Base-by-base conservation (phyloP, 2,113 vertebrate genomes). In the Sitta europaea region DNA sequence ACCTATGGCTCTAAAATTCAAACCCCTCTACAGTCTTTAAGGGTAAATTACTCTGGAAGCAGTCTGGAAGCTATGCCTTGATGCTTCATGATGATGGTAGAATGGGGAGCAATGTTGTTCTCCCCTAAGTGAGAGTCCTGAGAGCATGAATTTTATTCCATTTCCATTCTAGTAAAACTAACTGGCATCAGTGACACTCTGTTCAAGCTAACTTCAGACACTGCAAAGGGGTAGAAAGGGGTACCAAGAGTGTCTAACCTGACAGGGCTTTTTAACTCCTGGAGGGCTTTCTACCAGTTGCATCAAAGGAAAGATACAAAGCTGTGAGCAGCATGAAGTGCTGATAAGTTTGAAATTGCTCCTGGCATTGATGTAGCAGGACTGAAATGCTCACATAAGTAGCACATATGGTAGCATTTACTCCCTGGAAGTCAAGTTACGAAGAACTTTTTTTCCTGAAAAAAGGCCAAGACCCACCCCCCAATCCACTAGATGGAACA, bases 171-270 rank as follows among this genome's bases (percentile, higher is more conserved):
- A 78, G 54, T 75, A 85, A 88, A 85, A 82, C 12, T 21, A 55
- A 17, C 0, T 67, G 29, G 21, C 0, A 0, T 42, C 58, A 51
- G 13, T 22, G 16, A 20, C 24, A 33, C 24, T 38, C 24, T 13
- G 33, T 50, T 75, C 48, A 74, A 53, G 23, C 12, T 78, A 67
- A 67, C 23, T 92, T 85, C 51, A 47, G 47, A 63, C 2, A 12
- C 61, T 42, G 14, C 35, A 45, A 87, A 77, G 55, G 21, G 35
- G 35, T 21, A 78, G 35, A 55, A 81, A 65, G 81, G 12, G 21
- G 33, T 40, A 72, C 21, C 7, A 71, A 15, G 2, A 68, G 33
- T 20, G 10, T 59, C 48, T 71, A 40, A 58, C 25, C 17, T 75
- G 57, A 50, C 25, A 54, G 5, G 4, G 21, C 17, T 35, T 70